phyloP scores from a whole-genome alignment of 1,140 invertebrate species.

The Stenopsyche tienmushanensis region DNA sequence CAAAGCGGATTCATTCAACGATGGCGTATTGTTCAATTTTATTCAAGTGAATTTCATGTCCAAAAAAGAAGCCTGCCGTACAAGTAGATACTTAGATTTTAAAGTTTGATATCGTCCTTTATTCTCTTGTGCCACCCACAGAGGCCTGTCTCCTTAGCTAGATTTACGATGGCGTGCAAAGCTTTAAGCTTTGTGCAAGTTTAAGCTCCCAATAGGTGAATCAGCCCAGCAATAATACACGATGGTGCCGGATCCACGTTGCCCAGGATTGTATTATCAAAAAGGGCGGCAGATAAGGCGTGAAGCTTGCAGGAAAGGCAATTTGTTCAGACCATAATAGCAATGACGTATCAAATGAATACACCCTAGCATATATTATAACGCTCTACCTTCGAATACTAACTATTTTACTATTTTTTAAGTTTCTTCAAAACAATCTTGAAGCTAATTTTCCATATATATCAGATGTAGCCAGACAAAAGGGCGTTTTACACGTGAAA shows the following conservation, averaged over 20 bases:
- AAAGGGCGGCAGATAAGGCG: conserved; percentile 26
- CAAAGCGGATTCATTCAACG: neutral
- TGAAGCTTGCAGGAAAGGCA: neutral
- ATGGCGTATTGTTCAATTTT: conserved; percentile 6
- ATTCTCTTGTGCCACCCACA: conserved; percentile 14
- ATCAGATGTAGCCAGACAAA: no score
- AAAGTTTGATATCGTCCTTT: conserved; percentile 32
- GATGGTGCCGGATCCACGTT: conserved; percentile 11
- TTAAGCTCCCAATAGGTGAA: conserved; percentile 30
- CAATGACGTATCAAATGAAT: neutral
- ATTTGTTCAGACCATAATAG: conserved; percentile 12
- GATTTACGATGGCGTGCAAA: conserved; percentile 33
- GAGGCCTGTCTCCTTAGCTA: conserved; percentile 31
- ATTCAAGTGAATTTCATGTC: conserved; percentile 9
- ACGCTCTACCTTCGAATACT: no score
- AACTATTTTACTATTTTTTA: no score
- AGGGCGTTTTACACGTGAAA: no score
- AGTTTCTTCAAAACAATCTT: no score
- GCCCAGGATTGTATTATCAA: conserved; percentile 30
- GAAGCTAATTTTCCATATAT: no score
- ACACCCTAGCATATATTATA: neutral
- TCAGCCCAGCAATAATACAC: conserved; percentile 27
- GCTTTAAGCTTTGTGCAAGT: conserved; percentile 28
- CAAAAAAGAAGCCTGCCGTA: neutral
- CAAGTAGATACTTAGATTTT: conserved; percentile 26